phyloP scores from a whole-genome alignment of 2,888 invertebrate species.

The Acanthosepion pharaonis region DNA sequence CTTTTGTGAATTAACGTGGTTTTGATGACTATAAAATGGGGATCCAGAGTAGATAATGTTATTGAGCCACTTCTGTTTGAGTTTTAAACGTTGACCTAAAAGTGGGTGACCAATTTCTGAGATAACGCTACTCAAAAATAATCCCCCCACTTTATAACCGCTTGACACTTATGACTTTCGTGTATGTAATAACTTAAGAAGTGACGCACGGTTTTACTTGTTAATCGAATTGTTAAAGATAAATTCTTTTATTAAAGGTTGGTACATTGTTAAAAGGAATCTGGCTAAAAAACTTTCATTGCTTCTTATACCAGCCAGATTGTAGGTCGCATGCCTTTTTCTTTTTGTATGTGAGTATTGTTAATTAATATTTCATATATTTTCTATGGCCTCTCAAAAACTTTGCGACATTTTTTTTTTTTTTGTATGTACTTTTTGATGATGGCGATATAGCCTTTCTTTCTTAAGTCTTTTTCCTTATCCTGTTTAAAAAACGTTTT shows the following conservation, averaged over 20 bases:
- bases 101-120: background rate
- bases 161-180: background rate
- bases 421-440: background rate
- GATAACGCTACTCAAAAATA: background rate
- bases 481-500: background rate
- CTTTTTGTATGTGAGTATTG: background rate
- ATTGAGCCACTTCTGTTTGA: background rate
- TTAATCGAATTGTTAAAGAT: too few species aligned
- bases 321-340: background rate
- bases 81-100: background rate
- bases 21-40: too few species aligned
- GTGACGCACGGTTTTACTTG: background rate
- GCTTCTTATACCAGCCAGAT: background rate
- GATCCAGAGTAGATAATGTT: background rate
- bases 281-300: background rate
- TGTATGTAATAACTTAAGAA: too few species aligned
- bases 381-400: conserved; percentile 33
- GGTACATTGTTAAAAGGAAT: background rate
- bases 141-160: background rate
- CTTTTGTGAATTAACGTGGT: background rate
- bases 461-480: background rate
- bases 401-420: background rate
- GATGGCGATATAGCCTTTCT: background rate
- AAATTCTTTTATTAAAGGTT: background rate
- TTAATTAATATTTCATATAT: background rate